Percentiles rank a stretch among this genome's conserved stretches.
Conservation (phyloP, 2,888 invertebrate genomes). For the Bedellia somnulentella region DNA sequence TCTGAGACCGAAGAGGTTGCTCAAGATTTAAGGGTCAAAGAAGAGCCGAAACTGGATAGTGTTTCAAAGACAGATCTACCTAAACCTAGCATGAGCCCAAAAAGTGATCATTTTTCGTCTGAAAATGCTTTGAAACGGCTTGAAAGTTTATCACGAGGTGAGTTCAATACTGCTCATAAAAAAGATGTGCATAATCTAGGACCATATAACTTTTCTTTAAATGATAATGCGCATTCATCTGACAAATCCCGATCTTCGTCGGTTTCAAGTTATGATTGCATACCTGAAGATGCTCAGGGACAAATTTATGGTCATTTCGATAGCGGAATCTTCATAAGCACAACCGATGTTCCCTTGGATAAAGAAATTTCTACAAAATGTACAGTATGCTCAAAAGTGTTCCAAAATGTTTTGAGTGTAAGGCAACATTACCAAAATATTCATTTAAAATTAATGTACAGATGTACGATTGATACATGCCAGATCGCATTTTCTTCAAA, state of each 20-base stretch:
- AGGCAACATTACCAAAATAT: conserved; percentile 96
- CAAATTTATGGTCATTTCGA: conserved; percentile 73
- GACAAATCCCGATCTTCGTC: conserved; percentile 64
- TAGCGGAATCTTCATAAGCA: conserved; percentile 70
- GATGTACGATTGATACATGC: conserved; percentile 93
- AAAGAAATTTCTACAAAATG: conserved; percentile 90
- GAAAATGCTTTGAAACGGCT: conserved; percentile 75
- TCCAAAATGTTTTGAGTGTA: conserved; percentile 90
- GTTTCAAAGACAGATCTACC: conserved; percentile 27
- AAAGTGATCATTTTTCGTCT: conserved; percentile 39
- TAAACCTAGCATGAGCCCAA: conserved; percentile 29
- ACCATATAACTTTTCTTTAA: conserved; percentile 36
- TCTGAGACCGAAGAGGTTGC: conserved; percentile 21
- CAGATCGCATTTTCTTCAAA: conserved; percentile 94
- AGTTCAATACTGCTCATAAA: conserved; percentile 61
- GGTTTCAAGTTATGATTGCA: conserved; percentile 61
- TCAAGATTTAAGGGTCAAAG: conserved; percentile 39
- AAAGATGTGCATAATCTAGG: conserved; percentile 23
- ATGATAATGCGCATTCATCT: conserved; percentile 37
- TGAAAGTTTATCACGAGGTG: conserved; percentile 79
- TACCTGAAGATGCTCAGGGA: conserved; percentile 64
- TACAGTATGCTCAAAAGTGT: conserved; percentile 89
- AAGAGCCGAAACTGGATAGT: conserved; percentile 35
- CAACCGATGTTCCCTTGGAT: conserved; percentile 85
- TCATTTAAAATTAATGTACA: conserved; percentile 93